Evolutionary conservation across 2,797 vertebrate genomes (phyloP), one percentile per base, ranked within the genome.

Genomic region (Poeciliopsis infans): DNA sequence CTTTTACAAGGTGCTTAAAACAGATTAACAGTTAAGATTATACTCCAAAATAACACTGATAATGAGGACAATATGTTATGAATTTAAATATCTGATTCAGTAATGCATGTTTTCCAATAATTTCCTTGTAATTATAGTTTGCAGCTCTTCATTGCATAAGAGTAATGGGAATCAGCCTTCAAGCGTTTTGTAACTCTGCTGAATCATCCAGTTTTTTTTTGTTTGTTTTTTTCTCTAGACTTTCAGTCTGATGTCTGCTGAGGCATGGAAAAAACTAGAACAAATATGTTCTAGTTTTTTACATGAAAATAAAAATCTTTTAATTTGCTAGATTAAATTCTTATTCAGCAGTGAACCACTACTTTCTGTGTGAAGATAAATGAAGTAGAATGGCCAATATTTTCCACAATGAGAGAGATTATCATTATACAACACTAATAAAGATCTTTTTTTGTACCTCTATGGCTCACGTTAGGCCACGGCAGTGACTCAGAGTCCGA

Each of bases 401-500:
- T 39, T 66, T 36, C 4, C 18, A 36, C 11, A 20, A 7, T 66
- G 18, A 7, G 4, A 61, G 57, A 20, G 33, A 66, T 39, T 11
- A 11, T 23, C 33, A 39, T 66, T 36, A 66, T 39, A 12, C 2
- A 43, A 41, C 11, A n/a, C 7, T 13, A 25, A 39, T n/a, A 20
- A 31, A 57, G 28, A 8, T 16, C 2, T 72, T 61, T 47, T 47
- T 39, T 68, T 13, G 2, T 16, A 23, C 1, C 0, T 71, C 47
- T 68, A 23, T 45, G 47, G 8, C 1, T 43, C 53, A 23, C 53
- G 16, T 41, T 88, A 99, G 98, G 97, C 92, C 97, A 96, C 84
- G 98, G 97, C 93, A 99, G 98, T 71, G 98, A 99, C 95, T 99
- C 98, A 0, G 98, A 99, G 91, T 96, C 97, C 0, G 98, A 99